Conservation (phyloP, 1,140 invertebrate species). For the Cotesia vestalis region DNA sequence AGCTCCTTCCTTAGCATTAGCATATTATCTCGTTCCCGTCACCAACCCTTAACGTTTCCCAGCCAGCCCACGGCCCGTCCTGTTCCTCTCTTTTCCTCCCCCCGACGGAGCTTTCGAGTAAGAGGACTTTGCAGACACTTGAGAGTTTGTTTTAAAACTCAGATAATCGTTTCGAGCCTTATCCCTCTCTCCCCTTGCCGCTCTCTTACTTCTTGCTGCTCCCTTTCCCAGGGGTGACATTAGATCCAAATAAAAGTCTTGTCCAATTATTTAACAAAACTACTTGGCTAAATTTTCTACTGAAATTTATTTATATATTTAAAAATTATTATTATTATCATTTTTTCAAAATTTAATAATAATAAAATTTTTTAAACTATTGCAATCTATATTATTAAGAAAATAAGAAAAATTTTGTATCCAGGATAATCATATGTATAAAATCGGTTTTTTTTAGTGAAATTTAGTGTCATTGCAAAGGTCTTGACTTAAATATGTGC, state of each 20-base stretch:
- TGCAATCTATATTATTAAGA: too few relatives aligned
- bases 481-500: too few relatives aligned
- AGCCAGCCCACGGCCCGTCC: constrained; percentile 27
- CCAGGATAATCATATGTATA: too few relatives aligned
- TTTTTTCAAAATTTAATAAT: too few relatives aligned
- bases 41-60: constrained; percentile 34
- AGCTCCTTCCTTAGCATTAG: constrained; percentile 58
- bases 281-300: not conserved
- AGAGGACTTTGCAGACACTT: constrained; percentile 62
- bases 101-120: constrained; percentile 42
- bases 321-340: too few relatives aligned
- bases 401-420: too few relatives aligned
- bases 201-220: constrained; percentile 15
- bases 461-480: too few relatives aligned
- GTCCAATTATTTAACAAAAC: constrained; percentile 46
- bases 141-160: constrained; percentile 64
- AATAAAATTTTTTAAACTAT: too few relatives aligned
- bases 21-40: constrained; percentile 60
- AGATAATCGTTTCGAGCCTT: constrained; percentile 59
- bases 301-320: not conserved
- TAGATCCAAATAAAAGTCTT: constrained; percentile 56
- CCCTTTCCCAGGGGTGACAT: constrained; percentile 49
- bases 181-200: not conserved
- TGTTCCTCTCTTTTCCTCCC: not conserved
- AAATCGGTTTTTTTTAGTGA: too few relatives aligned